Evolutionary conservation across 2,797 vertebrate species (phyloP).

Genomic region (Eleutherodactylus coqui): DNA sequence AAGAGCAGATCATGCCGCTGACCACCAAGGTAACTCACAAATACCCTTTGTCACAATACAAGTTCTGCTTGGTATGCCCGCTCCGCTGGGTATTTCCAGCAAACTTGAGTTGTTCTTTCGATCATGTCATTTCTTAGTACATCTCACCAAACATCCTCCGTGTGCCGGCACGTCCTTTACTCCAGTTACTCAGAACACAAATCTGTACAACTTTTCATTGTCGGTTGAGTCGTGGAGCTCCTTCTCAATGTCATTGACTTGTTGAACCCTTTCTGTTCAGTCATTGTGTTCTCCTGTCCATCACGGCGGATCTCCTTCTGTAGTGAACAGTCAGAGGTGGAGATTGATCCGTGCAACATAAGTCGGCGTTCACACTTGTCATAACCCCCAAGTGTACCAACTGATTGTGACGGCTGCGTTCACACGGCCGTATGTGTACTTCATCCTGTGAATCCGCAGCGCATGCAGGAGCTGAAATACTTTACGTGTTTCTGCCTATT

Average conservation of each 20-base stretch:
- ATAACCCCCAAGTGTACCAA: too few relatives aligned
- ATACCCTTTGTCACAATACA: not conserved
- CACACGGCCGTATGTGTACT: too few relatives aligned
- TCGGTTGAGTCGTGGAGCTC: too few relatives aligned
- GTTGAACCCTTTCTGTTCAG: not conserved
- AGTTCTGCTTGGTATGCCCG: not conserved
- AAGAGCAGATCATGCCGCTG: conserved; percentile 79
- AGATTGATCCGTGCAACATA: not conserved
- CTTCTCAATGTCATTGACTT: not conserved
- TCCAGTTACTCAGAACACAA: not conserved
- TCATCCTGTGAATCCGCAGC: too few relatives aligned
- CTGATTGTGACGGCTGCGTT: too few relatives aligned
- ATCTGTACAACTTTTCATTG: not conserved
- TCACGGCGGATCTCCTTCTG: not conserved
- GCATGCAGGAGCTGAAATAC: too few relatives aligned
- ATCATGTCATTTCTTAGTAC: too few relatives aligned
- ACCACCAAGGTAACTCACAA: conserved; percentile 78
- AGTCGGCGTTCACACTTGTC: not conserved
- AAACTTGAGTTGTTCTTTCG: not conserved
- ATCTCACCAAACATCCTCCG: not conserved
- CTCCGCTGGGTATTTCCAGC: not conserved
- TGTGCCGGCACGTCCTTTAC: not conserved
- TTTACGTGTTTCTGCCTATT: too few relatives aligned
- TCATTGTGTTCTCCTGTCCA: not conserved
- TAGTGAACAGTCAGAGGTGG: not conserved